Base-by-base conservation (phyloP, 37 sponge, comb jelly and placozoan species). In the Halichondria panicea region DNA sequence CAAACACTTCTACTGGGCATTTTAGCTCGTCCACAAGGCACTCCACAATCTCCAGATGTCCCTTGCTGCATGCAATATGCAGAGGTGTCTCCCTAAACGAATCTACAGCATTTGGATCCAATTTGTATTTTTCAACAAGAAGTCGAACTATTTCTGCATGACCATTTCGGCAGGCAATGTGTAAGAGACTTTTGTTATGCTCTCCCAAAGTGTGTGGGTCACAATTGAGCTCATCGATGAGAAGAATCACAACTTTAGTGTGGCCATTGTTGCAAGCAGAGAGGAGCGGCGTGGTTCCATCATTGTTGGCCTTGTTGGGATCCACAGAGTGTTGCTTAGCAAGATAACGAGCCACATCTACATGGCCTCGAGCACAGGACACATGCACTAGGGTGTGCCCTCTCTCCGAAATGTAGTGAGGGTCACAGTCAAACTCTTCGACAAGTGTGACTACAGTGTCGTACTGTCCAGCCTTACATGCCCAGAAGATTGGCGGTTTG, bases 241-340 rank as follows among this genome's bases (percentile, higher is more conserved):
- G 66, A 18, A 55, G 40, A 7, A 42, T 53, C 21, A 78, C 22
- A 43, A 56, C 40, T 15, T 48, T 58, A 1, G 53, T 39, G 30
- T 78, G 57, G 33, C 86, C 86, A 31, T 77, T 68, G 50, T 55
- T n/a, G 43, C 73, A 70, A 24, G 86, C 79, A 31, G 67, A 57
- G 41, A 70, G 41, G 1, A 85, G 46, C 19, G 86, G 86, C 6
- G 86, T 85, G 35, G 53, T 63, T 0, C 74, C 74, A 22, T 65
- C 35, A 27, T 52, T 41, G 34, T 54, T 74, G 5, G 67, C 32
- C 43, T 73, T 38, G 13, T 36, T 56, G 4, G 84, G 69, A 44
- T 74, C 43, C 4, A 83, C 2, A 7, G 0, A 4, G 62, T 48
- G 40, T 9, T 34, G 9, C 13, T 30, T 52, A 25, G 11, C 27